Evolutionary conservation across 30 jellyfish, hydroid and myxozoan genomes (phyloP).

Genomic region (Chironex yamaguchii): DNA sequence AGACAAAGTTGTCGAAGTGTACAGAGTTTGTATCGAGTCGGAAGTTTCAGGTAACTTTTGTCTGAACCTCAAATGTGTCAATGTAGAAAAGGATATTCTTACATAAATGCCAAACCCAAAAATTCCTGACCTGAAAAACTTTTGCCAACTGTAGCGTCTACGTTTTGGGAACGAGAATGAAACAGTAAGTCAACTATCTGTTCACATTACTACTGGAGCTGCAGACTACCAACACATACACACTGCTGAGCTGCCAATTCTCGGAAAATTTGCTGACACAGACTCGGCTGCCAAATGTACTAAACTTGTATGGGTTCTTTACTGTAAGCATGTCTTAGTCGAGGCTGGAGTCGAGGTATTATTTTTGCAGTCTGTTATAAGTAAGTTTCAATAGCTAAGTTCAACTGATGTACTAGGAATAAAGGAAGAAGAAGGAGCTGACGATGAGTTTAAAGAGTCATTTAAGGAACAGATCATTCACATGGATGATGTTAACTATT

Average conservation of each 20-base stretch:
- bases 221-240: constrained; percentile 19
- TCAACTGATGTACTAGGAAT: neutral
- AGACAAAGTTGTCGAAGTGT: neutral
- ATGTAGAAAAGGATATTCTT: constrained; percentile 6
- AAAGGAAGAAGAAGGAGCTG: neutral
- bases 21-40: neutral
- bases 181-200: constrained; percentile 1
- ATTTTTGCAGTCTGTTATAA: neutral
- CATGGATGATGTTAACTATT: neutral
- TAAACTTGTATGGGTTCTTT: constrained; percentile 17
- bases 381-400: neutral
- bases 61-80: neutral
- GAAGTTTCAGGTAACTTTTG: neutral
- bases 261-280: constrained; percentile 9
- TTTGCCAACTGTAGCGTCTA: neutral
- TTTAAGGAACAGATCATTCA: neutral
- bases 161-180: neutral
- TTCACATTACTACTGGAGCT: constrained; percentile 13
- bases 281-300: constrained; percentile 3
- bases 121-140: neutral
- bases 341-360: neutral
- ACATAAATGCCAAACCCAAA: constrained; percentile 14
- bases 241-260: constrained; percentile 22
- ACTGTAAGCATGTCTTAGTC: neutral
- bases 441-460: neutral